Conservation (phyloP, 2,888 invertebrate species). For the Anodontia alba region DNA sequence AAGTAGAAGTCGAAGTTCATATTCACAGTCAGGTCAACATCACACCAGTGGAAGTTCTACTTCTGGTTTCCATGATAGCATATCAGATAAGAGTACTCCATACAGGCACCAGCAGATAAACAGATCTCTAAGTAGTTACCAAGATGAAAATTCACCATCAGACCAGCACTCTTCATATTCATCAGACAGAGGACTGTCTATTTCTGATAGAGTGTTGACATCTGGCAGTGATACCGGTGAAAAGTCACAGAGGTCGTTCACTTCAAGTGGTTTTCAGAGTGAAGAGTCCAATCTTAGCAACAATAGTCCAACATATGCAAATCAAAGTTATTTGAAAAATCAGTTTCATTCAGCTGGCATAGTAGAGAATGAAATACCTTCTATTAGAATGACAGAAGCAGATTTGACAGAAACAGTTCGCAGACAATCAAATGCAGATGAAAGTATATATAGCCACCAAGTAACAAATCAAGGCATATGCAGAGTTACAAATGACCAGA, state of each 20-base stretch:
- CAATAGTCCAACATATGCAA: slow-evolving; percentile 36
- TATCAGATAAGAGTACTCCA: slow-evolving; percentile 16
- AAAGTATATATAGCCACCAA: neutral
- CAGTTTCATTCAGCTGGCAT: slow-evolving; percentile 44
- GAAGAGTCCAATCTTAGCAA: slow-evolving; percentile 52
- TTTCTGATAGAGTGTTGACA: slow-evolving; percentile 48
- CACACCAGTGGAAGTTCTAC: neutral
- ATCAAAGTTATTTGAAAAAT: neutral
- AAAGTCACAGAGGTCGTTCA: slow-evolving; percentile 45
- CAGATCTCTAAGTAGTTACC: slow-evolving; percentile 43
- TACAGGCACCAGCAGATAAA: neutral
- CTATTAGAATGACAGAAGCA: neutral
- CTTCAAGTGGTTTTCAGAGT: slow-evolving; percentile 62
- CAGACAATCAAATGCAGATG: neutral
- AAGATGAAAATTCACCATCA: slow-evolving; percentile 38
- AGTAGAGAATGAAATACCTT: slow-evolving; percentile 55
- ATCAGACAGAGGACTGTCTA: slow-evolving; percentile 50
- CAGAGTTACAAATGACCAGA: neutral
- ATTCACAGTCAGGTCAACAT: neutral
- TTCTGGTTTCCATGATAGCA: neutral
- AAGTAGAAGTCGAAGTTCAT: neutral
- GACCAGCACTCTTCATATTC: slow-evolving; percentile 46
- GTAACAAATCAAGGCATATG: neutral
- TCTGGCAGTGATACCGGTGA: slow-evolving; percentile 33
- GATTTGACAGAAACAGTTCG: neutral